Evolutionary conservation across 2,797 vertebrate species (phyloP).

Genomic region (Crenuchus spilurus): DNA sequence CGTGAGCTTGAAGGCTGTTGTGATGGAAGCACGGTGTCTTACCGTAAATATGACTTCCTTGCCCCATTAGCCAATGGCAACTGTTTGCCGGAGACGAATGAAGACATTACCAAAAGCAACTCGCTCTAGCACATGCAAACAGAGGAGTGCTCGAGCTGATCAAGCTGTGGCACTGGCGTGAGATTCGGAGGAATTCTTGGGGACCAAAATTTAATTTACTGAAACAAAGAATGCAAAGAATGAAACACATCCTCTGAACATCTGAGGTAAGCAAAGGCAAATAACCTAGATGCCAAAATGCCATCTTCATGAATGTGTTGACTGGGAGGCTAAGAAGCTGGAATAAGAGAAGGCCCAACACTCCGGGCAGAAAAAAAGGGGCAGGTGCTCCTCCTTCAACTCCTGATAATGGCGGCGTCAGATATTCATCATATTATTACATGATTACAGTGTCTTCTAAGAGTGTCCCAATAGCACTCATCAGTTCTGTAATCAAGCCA

Average conservation of each 20-base stretch:
- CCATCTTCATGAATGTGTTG: not conserved
- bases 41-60: constrained; percentile 57
- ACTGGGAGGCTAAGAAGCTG: constrained; percentile 25
- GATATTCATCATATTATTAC: constrained; percentile 28
- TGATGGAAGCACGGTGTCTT: constrained; percentile 53
- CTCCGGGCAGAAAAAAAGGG: constrained; percentile 4
- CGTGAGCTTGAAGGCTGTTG: constrained; percentile 23
- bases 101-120: constrained; percentile 34
- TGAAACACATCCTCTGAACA: constrained; percentile 4
- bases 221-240: constrained; percentile 6
- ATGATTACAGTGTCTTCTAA: constrained; percentile 24
- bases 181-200: not conserved
- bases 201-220: not conserved
- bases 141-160: not conserved
- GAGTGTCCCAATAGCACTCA: not conserved
- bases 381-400: constrained; percentile 27
- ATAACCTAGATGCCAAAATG: constrained; percentile 32
- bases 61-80: constrained; percentile 64
- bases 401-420: constrained; percentile 31
- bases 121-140: constrained; percentile 23
- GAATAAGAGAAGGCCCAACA: constrained; percentile 17
- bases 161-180: not conserved
- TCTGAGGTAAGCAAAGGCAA: constrained; percentile 28
- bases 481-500: not conserved
- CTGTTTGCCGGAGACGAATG: constrained; percentile 65